Percentiles rank a stretch among this genome's conserved stretches.
Evolutionary conservation across 2,113 vertebrate genomes (phyloP).

Genomic region (Megaleporinus macrocephalus): DNA sequence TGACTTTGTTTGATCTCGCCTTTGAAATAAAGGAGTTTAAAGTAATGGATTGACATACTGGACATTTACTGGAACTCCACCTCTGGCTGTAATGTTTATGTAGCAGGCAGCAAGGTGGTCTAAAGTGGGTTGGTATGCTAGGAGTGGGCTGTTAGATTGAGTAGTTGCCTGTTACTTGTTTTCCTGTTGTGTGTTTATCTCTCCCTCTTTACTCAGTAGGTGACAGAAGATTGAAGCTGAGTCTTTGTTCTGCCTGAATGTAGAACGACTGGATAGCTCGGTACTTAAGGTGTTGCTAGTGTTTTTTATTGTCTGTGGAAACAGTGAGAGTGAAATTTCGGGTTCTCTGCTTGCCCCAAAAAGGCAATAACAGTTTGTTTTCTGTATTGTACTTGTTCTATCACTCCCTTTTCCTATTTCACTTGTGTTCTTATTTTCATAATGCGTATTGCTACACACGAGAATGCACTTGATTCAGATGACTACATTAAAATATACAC

Average conservation of each 20-base stretch:
- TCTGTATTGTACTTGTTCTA: not conserved
- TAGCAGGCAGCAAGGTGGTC: not conserved
- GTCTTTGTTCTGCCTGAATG: not conserved
- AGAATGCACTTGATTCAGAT: not conserved
- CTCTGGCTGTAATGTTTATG: not conserved
- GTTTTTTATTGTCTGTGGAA: not conserved
- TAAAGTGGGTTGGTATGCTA: not conserved
- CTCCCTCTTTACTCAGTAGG: not conserved
- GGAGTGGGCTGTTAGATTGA: not conserved
- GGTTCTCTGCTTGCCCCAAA: not conserved
- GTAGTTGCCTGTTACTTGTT: not conserved
- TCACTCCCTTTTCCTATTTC: not conserved
- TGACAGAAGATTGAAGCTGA: not conserved
- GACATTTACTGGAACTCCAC: not conserved
- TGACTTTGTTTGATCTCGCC: too few relatives aligned
- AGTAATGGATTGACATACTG: too few relatives aligned
- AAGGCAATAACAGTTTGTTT: not conserved
- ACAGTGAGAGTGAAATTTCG: not conserved
- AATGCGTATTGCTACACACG: not conserved
- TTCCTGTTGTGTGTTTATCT: not conserved
- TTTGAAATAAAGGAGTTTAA: too few relatives aligned
- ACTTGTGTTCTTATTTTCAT: not conserved
- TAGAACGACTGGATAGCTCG: not conserved
- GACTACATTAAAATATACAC: too few relatives aligned
- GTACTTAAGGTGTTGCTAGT: not conserved